Percentiles rank a stretch among this genome's conserved stretches.
Evolutionary conservation across 2,113 vertebrate species (phyloP).

Genomic region (Leptobrachium ailaonicum): DNA sequence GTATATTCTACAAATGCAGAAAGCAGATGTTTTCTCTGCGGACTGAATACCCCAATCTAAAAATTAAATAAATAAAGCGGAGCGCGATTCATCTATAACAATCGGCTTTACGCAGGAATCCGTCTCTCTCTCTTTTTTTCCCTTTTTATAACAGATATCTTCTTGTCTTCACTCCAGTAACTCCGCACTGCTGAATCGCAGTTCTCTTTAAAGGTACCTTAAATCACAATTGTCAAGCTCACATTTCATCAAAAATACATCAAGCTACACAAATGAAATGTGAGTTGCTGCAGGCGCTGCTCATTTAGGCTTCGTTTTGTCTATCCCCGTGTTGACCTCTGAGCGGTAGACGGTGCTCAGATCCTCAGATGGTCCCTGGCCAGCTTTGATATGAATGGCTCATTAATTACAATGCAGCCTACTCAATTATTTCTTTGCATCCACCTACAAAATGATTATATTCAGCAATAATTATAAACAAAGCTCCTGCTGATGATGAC

Average conservation of each 20-base stretch:
- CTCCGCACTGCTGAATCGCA: constrained; percentile 38
- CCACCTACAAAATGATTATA: too few species aligned
- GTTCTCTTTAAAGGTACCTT: constrained; percentile 17
- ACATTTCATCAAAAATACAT: constrained; percentile 49
- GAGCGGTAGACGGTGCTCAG: constrained; percentile 42
- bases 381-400: constrained; percentile 49
- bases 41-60: too few species aligned
- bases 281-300: constrained; percentile 47
- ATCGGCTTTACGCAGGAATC: neutral
- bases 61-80: neutral
- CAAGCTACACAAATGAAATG: constrained; percentile 41
- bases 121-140: constrained; percentile 1
- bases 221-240: neutral
- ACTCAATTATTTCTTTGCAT: constrained; percentile 12
- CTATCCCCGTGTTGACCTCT: constrained; percentile 55
- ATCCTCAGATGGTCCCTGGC: constrained; percentile 41
- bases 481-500: too few species aligned
- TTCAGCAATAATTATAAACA: too few species aligned
- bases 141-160: neutral
- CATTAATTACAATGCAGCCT: constrained; percentile 51
- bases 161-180: constrained; percentile 10
- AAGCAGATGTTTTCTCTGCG: too few species aligned
- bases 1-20: too few species aligned
- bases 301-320: constrained; percentile 50
- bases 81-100: neutral